Evolutionary conservation across 2,113 vertebrate species (phyloP), one percentile per base, ranked within the genome.

Genomic region (Tonatia bakeri): DNA sequence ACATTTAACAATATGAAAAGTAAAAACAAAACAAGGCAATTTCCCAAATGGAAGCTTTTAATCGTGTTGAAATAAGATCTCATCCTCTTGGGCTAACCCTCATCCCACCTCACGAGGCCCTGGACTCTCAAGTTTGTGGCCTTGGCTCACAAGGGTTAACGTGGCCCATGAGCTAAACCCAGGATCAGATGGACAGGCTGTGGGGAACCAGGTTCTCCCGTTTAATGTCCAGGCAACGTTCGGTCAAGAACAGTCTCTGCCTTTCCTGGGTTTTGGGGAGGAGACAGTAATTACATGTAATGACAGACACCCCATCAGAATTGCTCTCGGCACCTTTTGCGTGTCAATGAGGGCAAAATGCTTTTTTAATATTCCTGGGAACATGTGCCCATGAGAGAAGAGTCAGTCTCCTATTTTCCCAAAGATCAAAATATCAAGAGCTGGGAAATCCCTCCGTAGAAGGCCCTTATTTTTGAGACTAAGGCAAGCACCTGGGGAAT

Each of bases 401-500:
- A 95, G 38, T 24, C 45, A 20, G 82, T 69, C 85, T 94, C 73
- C 17, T 65, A 94, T 92, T 95, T 95, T 86, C 82, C 82, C 79
- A 83, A 89, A 45, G 93, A 97, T 94, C 88, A 87, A 96, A 96
- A 93, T 94, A 91, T 59, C 90, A 95, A 89, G 88, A 86, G 86
- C 92, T 72, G 77, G 91, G 81, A 93, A 96, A 94, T 94, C 92
- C 73, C 77, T 89, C 38, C 14, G 6, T 3, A 56, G 91, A 95
- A 86, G 59, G 65, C 83, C 89, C 95, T 91, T 88, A 96, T 94
- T 89, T 96, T 87, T 52, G 33, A 97, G 91, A 90, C 94, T 69
- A 89, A 95, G 64, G 94, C 88, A 93, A 87, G 93, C 93, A 96
- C 97, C 96, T 97, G 85, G 97, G 94, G 96, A 96, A 96, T 94